Evolutionary conservation across 2,113 vertebrate species (phyloP).

Genomic region (Phalacrocorax aristotelis): DNA sequence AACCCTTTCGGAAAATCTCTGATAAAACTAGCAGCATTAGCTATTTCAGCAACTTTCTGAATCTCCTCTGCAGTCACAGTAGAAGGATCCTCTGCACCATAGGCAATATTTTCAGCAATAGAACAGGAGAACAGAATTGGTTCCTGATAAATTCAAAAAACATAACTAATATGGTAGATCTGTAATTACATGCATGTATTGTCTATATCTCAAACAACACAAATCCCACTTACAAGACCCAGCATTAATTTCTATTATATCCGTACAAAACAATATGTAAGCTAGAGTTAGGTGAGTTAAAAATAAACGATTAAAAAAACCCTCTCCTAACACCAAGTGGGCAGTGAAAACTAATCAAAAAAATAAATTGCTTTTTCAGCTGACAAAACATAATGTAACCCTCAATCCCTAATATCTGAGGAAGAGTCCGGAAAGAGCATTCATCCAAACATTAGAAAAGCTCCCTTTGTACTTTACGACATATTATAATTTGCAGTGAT

Average conservation of each 20-base stretch:
- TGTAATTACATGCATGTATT: neutral
- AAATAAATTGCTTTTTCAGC: neutral
- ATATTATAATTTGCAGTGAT: neutral
- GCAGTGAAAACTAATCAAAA: neutral
- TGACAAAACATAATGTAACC: neutral
- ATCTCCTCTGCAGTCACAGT: constrained; percentile 83
- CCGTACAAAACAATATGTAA: neutral
- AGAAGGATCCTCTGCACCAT: constrained; percentile 84
- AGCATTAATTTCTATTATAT: neutral
- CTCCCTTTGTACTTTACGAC: neutral
- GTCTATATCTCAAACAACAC: neutral
- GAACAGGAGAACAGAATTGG: constrained; percentile 95
- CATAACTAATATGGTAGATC: neutral
- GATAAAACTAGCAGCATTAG: constrained; percentile 89
- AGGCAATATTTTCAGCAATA: constrained; percentile 95
- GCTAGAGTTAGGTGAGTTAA: neutral
- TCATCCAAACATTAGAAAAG: neutral
- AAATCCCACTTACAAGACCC: neutral
- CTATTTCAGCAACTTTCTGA: constrained; percentile 82
- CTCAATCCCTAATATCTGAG: neutral
- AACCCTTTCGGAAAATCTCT: constrained; percentile 88
- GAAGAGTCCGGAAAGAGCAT: neutral
- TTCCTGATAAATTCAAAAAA: constrained; percentile 76
- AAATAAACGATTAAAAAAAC: neutral
- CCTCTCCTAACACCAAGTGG: neutral